Base-by-base conservation (phyloP, 2,888 invertebrate genomes). In the Abrostola tripartita region DNA sequence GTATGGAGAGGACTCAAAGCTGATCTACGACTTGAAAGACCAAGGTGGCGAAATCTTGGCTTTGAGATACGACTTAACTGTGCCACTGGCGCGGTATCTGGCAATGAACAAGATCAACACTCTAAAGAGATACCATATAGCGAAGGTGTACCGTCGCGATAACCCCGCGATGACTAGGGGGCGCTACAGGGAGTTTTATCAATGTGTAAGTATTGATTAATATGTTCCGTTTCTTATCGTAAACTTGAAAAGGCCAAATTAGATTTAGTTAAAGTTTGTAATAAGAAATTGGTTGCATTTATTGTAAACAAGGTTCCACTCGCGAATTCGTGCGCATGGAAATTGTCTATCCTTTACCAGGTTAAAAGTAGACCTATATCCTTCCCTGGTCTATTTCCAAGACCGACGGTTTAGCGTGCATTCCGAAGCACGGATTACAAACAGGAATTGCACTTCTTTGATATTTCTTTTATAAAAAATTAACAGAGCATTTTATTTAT, bases 1-100 rank as follows among this genome's bases (percentile, higher is more conserved):
- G 94, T 99, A 99, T 95, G 99, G 99, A 0, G 99, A 99, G 93
- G 99, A 99, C 90, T 98, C 99, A 0, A 99, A 99, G 89, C 95
- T 99, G 9, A 99, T 99, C 66, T 99, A 99, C 90, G 99, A 99
- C 91, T 95, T 99, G 51, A 98, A 98, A 88, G 99, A 99, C 93
- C 99, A 99, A 93, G 99, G 99, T 59, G 99, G 99, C 37, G 99
- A 99, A 95, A 97, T 99, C 66, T 95, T 99, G 51, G 98, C 99
- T 0, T 95, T 99, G 69, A 96, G 99, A 70, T 99, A 99, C 91
- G 99, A 99, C 91, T 95, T 99, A 63, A 99, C 99, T 2, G 99
- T 99, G 53, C 99, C 99, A 36, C 97, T 99, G 90, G 99, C 99
- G 7, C 95, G 99, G 60, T 99, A 99, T 90, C 92, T 99, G 79